Evolutionary conservation across 2,888 invertebrate genomes (phyloP).

Genomic region (Drosophila anomalata): DNA sequence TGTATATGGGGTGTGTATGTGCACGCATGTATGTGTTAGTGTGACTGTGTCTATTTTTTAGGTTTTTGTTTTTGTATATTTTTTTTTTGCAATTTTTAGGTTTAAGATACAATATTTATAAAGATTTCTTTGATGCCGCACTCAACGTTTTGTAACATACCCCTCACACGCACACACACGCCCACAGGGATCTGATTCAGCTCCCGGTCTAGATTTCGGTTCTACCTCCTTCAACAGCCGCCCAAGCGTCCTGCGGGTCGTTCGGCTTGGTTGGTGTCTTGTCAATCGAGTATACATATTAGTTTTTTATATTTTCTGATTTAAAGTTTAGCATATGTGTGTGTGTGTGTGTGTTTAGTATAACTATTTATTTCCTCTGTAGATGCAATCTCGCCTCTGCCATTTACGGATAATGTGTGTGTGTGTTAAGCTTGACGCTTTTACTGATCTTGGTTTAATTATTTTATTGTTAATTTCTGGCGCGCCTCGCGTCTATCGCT

Average conservation of each 20-base stretch:
- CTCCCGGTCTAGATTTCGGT: constrained; percentile 37
- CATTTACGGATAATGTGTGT: constrained; percentile 48
- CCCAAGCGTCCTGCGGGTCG: constrained; percentile 29
- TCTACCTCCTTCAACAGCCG: constrained; percentile 36
- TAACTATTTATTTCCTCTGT: constrained; percentile 41
- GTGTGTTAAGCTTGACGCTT: constrained; percentile 22
- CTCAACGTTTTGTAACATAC: constrained; percentile 13
- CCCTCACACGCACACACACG: constrained; percentile 16
- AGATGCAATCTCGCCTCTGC: constrained; percentile 38
- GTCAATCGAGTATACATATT: constrained; percentile 74
- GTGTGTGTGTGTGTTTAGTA: constrained; percentile 48
- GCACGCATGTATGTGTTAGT: constrained; percentile 29
- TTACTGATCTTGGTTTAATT: constrained; percentile 50
- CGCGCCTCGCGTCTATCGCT: constrained; percentile 61
- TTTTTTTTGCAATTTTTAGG: constrained; percentile 19
- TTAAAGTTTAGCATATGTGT: constrained; percentile 55
- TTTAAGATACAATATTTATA: constrained; percentile 51
- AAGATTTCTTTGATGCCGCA: constrained; percentile 59
- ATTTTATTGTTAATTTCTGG: constrained; percentile 57
- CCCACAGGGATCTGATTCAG: constrained; percentile 31
- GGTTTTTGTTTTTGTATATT: constrained; percentile 27
- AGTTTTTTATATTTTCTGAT: constrained; percentile 63
- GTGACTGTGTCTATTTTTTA: constrained; percentile 28
- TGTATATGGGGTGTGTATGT: constrained; percentile 24
- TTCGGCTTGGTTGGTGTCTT: constrained; percentile 68